Base-by-base conservation (phyloP, 2,113 vertebrate species). In the Pica pica region DNA sequence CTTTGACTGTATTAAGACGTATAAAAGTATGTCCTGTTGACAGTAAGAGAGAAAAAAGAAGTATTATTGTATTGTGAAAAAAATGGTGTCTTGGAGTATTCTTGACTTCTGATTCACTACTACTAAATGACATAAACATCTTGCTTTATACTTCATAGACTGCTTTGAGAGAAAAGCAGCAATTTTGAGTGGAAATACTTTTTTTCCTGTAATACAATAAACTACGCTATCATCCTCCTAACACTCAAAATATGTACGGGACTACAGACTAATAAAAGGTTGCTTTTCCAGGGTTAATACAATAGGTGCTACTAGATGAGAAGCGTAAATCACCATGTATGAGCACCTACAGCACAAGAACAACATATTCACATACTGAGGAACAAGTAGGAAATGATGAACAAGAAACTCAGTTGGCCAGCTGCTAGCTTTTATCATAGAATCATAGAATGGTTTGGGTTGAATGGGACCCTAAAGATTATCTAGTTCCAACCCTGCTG, bases 11-110 rank as follows among this genome's bases (percentile, higher is more conserved):
- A 95, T 83, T 94, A 91, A 79, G 73, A 94, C 92, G 64, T 55
- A 76, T 75, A 95, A 82, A 8, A 16, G 78, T 95, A 91, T 87
- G 60, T 87, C 92, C 89, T 92, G 46, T 92, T 97, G 96, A 95
- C n/a, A 94, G 87, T 52, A 78, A 71, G 49, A 65, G n/a, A 96
- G 69, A 97, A 96, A 87, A 81, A 93, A 57, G 31, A 91, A 97
- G 47, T 76, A 87, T 37, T 89, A 88, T 10, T 82, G 23, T 37
- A 59, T 74, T 82, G 49, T 94, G 76, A 97, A 95, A 97, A 97
- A 94, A 97, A 74, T 39, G 49, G 71, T 30, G 59, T 67, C 83
- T 94, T 90, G 84, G 78, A 77, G 18, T 18, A 33, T 63, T 65
- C 39, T 59, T 77, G 20, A 61, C 42, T 74, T 89, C 63, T 81